These are phyloP conservation scores for Sesia bembeciformis DNA, from an alignment of 2,888 invertebrate species.

Conservation along the genomic window DNA sequence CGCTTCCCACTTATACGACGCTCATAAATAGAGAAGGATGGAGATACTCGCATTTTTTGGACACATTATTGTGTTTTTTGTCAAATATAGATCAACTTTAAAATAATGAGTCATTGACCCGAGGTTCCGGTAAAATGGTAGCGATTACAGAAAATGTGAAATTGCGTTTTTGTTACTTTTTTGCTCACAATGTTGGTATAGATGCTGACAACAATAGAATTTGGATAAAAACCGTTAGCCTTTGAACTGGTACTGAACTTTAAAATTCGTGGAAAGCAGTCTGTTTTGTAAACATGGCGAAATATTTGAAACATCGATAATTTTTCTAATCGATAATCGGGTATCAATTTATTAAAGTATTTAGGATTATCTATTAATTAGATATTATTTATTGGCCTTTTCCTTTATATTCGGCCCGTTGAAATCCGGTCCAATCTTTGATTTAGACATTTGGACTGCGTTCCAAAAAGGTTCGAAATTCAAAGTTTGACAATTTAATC, in stretches of 20 bases:
- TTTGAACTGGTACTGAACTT: neutral
- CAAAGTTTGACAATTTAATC: too few species aligned
- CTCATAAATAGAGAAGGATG: conserved; percentile 26
- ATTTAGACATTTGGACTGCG: too few species aligned
- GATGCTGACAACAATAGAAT: neutral
- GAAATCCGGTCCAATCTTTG: too few species aligned
- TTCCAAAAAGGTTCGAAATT: too few species aligned
- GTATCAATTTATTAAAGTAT: too few species aligned
- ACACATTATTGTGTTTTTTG: conserved; percentile 52
- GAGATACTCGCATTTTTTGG: conserved; percentile 30
- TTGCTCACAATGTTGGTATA: neutral
- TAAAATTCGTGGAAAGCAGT: neutral
- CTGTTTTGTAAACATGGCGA: neutral
- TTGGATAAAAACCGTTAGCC: neutral
- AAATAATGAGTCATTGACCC: conserved; percentile 64
- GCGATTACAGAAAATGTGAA: conserved; percentile 10
- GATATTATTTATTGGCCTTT: too few species aligned
- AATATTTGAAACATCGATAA: too few species aligned
- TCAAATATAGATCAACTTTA: conserved; percentile 66
- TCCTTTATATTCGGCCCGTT: too few species aligned
- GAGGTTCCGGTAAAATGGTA: conserved; percentile 29
- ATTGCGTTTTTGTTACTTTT: neutral
- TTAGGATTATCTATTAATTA: too few species aligned
- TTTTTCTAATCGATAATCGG: too few species aligned
- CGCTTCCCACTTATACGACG: conserved; percentile 11